Evolutionary conservation across 2,113 vertebrate genomes (phyloP), one percentile per base, ranked within the genome.

Genomic region (Dascyllus trimaculatus): DNA sequence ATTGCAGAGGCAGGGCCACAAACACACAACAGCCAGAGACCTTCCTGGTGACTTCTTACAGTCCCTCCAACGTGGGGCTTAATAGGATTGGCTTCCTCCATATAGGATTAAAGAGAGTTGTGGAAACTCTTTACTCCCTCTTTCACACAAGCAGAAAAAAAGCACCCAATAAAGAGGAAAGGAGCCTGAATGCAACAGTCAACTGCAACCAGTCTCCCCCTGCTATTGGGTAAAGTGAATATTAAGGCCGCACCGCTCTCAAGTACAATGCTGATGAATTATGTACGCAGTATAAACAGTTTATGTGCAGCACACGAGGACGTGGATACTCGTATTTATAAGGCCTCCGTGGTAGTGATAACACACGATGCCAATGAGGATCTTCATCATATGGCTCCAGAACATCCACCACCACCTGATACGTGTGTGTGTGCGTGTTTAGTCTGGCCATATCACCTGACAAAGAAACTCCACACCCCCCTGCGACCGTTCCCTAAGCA

Each of bases 41-140:
- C 32, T 35, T 35, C 56, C 78, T 24, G 38, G 26, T 62, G 66
- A 84, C 66, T 60, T 19, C 26, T 78, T 71, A 59, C 46, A 81
- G 51, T 59, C 52, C 40, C 72, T 68, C 22, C 54, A 77, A 66
- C 78, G 75, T 77, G 64, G 18, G 74, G 35, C 45, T 60, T 89
- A 91, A 93, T 78, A 85, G 86, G 91, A 90, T 92, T 84, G 54
- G 60, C 75, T 70, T 71, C 71, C 60, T 57, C n/a, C 64, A 82
- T 84, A 75, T 59, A 57, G 89, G 89, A 88, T 93, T 92, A 90
- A 87, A 84, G 61, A 35, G 73, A 80, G 69, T 73, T 22, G 63
- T 78, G 68, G 71, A 77, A 78, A 85, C 38, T 78, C 75, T 63
- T 62, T 48, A 75, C 74, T 62, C 82, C 58, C 79, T 38, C 26